These are phyloP conservation scores for Tragelaphus strepsiceros DNA, from an alignment of 2,113 vertebrate species.

Conservation along the genomic window DNA sequence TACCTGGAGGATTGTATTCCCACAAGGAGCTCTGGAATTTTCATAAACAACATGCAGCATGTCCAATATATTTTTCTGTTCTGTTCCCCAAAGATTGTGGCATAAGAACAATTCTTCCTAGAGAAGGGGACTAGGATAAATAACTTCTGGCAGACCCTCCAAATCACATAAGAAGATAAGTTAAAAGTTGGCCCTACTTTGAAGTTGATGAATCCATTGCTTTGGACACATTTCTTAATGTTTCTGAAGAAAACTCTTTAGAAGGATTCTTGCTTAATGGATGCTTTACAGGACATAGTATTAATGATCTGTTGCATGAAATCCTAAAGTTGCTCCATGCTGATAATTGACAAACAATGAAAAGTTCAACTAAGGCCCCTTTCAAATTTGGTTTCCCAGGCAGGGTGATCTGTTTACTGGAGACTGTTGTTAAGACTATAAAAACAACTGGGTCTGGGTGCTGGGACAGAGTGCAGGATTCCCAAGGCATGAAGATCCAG, in stretches of 20 bases:
- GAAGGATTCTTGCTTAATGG: neutral
- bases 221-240: neutral
- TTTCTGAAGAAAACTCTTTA: neutral
- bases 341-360: neutral
- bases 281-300: neutral
- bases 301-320: constrained; percentile 12
- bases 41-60: neutral
- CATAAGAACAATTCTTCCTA: neutral
- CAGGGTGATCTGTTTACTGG: constrained; percentile 35
- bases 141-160: neutral
- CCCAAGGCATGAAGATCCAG: neutral
- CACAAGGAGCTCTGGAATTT: neutral
- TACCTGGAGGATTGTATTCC: neutral
- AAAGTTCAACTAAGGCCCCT: neutral
- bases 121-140: neutral
- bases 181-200: constrained; percentile 23
- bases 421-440: constrained; percentile 49
- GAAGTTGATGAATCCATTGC: neutral
- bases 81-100: neutral
- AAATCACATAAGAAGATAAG: constrained; percentile 19
- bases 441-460: constrained; percentile 1
- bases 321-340: neutral
- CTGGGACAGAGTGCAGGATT: neutral
- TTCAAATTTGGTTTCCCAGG: neutral
- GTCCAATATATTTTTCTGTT: neutral